Base-by-base conservation (phyloP, 2,113 vertebrate genomes). In the Climacteris rufus region DNA sequence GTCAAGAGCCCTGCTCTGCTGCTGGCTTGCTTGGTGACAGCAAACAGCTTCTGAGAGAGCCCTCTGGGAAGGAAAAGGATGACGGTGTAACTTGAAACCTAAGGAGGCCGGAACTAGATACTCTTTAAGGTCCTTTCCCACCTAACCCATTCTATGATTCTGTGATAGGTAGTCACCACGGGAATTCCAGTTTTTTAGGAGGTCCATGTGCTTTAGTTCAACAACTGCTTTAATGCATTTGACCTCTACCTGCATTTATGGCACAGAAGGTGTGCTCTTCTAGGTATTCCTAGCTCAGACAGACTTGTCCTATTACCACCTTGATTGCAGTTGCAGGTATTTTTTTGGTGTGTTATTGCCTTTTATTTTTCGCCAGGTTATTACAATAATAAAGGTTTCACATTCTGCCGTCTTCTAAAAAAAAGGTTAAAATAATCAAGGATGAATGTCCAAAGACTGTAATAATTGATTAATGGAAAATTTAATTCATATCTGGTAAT, bases 381-480 rank as follows among this genome's bases (percentile, higher is more conserved):
- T 31, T 81, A 49, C 15, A 31, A 35, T 28, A 77, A 77, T 42
- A 63, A 86, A 87, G 11, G 39, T 54, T 77, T 87, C 27, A n/a
- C 5, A 30, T 82, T 69, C 33, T 78, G n/a, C 30, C 54, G 18
- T 52, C 31, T 61, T 42, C 53, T 70, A 35, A 70, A 75, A 65
- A 78, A 76, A 35, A 11, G 9, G 15, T 16, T 16, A 61, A 82
- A 87, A 91, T 70, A 83, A 76, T 66, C 44, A 68, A 85, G 60
- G 52, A 89, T 17, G 25, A 78, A 83, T 30, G 56, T 54, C 39
- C 52, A 75, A 89, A 95, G 37, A 78, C 16, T 45, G 13, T 28
- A 65, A 6, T 77, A 80, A 91, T 87, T 66, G 72, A 80, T 64
- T 21, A 64, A 76, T 57, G 14, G 39, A 88, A 83, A 92, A 86